Evolutionary conservation across 1,140 invertebrate genomes (phyloP).

Genomic region (Carposina sasakii): DNA sequence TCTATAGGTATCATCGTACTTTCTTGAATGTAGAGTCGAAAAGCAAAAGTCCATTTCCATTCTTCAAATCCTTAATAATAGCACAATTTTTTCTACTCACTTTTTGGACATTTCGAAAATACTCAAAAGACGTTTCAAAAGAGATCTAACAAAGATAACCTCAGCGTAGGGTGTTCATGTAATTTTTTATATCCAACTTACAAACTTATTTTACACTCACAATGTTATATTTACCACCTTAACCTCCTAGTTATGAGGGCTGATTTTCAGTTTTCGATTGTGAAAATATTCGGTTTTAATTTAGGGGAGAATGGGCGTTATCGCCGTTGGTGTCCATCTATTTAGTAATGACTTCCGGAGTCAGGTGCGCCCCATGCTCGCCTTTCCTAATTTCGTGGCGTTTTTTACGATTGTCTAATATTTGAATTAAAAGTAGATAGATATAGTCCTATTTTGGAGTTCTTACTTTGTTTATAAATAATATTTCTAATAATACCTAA

Average conservation of each 20-base stretch:
- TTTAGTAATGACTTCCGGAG: slow-evolving; percentile 70
- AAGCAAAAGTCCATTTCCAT: no score
- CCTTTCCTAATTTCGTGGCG: slow-evolving; percentile 38
- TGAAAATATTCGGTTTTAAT: slow-evolving; percentile 32
- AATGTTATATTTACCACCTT: slow-evolving; percentile 21
- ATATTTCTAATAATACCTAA: no score
- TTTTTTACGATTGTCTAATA: slow-evolving; percentile 34
- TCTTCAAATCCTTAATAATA: no score
- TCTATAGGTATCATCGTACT: no score
- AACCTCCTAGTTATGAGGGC: no score
- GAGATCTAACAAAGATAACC: slow-evolving; percentile 62
- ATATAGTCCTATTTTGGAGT: no score
- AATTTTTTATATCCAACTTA: slow-evolving; percentile 47
- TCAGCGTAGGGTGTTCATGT: slow-evolving; percentile 48
- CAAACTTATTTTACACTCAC: slow-evolving; percentile 9
- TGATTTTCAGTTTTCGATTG: no score
- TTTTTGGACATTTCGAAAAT: slow-evolving; percentile 46
- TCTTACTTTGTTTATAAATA: no score
- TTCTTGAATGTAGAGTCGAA: no score
- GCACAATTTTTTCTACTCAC: no score
- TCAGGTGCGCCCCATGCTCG: slow-evolving; percentile 51
- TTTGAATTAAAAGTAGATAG: slow-evolving; percentile 18
- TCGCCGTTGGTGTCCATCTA: slow-evolving; percentile 61
- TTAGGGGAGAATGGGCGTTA: slow-evolving; percentile 56
- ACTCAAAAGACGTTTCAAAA: slow-evolving; percentile 44